Evolutionary conservation across 1,140 invertebrate genomes (phyloP).

Genomic region (Magallana gigas): DNA sequence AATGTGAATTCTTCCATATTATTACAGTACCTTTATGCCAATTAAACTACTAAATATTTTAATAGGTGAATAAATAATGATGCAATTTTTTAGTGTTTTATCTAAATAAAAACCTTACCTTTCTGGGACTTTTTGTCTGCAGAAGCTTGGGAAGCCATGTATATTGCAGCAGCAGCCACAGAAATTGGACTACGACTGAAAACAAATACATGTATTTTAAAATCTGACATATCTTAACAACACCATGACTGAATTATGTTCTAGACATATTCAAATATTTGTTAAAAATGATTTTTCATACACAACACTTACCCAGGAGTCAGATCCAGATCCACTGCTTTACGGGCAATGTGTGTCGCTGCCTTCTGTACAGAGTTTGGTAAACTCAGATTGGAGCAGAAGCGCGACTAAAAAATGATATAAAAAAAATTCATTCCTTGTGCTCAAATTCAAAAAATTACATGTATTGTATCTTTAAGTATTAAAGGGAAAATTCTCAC

Average conservation of each 20-base stretch:
- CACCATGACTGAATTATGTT: neutral
- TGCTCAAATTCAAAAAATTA: neutral
- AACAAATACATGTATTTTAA: neutral
- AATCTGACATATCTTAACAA: neutral
- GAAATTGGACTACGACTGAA: slow-evolving; percentile 96
- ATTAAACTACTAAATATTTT: neutral
- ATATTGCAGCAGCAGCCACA: slow-evolving; percentile 99
- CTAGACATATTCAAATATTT: neutral
- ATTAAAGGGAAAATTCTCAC: slow-evolving; percentile 2
- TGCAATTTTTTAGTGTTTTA: no score
- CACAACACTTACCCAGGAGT: slow-evolving; percentile 88
- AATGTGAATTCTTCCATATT: no score
- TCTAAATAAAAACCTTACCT: slow-evolving; percentile 67
- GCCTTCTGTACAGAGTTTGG: slow-evolving; percentile 96
- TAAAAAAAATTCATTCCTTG: neutral
- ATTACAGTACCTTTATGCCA: neutral
- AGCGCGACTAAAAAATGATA: slow-evolving; percentile 80
- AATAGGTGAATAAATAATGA: no score
- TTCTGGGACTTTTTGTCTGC: slow-evolving; percentile 97
- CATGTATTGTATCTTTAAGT: no score
- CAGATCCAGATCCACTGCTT: slow-evolving; percentile 97
- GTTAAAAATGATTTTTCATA: neutral
- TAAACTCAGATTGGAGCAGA: slow-evolving; percentile 85
- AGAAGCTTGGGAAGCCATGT: slow-evolving; percentile 99
- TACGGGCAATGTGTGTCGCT: slow-evolving; percentile 97